Percentiles rank a stretch among this genome's conserved stretches.
phyloP scores from a whole-genome alignment of 1,140 invertebrate genomes.

The Drepana arcuata region DNA sequence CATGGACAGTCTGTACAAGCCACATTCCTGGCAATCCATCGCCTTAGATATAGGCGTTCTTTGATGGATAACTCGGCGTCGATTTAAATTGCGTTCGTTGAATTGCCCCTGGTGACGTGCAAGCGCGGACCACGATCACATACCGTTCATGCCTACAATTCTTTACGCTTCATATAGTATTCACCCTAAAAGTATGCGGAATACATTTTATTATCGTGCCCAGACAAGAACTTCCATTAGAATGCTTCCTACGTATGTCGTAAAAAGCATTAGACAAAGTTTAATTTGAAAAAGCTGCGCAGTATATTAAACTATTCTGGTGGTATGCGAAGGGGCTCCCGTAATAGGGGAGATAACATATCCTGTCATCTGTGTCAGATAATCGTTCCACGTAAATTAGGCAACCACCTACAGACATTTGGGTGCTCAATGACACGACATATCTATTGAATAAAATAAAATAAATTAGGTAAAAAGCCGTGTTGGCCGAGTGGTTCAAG shows the following conservation, averaged over 20 bases:
- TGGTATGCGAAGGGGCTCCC: no score
- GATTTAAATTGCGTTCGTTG: conserved; percentile 6
- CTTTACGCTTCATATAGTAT: neutral
- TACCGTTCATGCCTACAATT: neutral
- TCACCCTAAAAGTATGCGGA: neutral
- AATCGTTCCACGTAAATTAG: neutral
- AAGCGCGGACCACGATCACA: neutral
- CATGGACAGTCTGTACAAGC: neutral
- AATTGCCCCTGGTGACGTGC: neutral
- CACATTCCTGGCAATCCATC: conserved; percentile 12
- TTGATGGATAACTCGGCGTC: conserved; percentile 4
- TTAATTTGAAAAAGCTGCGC: no score
- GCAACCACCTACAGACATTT: neutral
- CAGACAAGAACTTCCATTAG: neutral
- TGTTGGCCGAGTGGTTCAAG: neutral
- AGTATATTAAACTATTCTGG: neutral
- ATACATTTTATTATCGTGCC: no score
- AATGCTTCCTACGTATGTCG: neutral
- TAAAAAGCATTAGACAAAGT: neutral
- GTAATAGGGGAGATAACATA: no score
- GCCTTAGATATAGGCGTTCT: conserved; percentile 3
- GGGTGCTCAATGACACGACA: neutral
- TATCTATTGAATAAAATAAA: neutral
- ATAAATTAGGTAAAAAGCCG: neutral
- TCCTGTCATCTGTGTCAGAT: neutral